Percentiles rank a stretch among this genome's conserved stretches.
phyloP scores from a whole-genome alignment of 92 coral and sea anemone genomes.

The Porites evermanni region DNA sequence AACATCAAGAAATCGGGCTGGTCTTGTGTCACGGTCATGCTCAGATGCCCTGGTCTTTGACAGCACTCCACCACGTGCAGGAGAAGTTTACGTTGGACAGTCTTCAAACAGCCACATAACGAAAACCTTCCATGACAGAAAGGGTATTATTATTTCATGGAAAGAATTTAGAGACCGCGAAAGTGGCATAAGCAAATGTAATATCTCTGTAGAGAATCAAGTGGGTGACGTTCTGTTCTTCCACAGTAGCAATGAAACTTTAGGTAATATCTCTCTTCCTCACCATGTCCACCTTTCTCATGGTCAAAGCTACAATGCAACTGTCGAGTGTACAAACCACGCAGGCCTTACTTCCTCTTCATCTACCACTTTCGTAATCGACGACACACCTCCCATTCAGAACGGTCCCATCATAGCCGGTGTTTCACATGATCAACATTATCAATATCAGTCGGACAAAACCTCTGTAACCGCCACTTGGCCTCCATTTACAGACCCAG shows the following conservation, averaged over 20 bases:
- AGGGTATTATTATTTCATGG: conserved; percentile 62
- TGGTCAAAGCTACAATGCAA: conserved; percentile 47
- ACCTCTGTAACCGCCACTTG: conserved; percentile 69
- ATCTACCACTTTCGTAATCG: conserved; percentile 65
- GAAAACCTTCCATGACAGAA: conserved; percentile 38
- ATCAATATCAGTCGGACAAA: conserved; percentile 66
- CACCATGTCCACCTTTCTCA: conserved; percentile 30
- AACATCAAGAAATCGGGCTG: conserved; percentile 87
- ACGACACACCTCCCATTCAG: conserved; percentile 74
- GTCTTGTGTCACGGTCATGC: conserved; percentile 85
- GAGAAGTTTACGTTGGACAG: conserved; percentile 62
- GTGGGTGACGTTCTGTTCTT: conserved; percentile 16
- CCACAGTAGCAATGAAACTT: conserved; percentile 12
- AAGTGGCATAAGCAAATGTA: conserved; percentile 80
- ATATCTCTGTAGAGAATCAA: conserved; percentile 34
- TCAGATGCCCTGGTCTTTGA: conserved; percentile 89
- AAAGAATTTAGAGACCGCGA: conserved; percentile 74
- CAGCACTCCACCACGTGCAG: conserved; percentile 75
- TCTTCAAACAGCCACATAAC: conserved; percentile 12
- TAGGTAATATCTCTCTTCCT: conserved; percentile 41
- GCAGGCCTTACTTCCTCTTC: conserved; percentile 72
- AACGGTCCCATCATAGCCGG: conserved; percentile 64
- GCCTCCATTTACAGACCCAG: conserved; percentile 79
- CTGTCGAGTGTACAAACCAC: conserved; percentile 77
- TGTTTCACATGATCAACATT: conserved; percentile 49